Conservation (phyloP, 64 coral and sea anemone species). For the Dendronephthya gigantea region DNA sequence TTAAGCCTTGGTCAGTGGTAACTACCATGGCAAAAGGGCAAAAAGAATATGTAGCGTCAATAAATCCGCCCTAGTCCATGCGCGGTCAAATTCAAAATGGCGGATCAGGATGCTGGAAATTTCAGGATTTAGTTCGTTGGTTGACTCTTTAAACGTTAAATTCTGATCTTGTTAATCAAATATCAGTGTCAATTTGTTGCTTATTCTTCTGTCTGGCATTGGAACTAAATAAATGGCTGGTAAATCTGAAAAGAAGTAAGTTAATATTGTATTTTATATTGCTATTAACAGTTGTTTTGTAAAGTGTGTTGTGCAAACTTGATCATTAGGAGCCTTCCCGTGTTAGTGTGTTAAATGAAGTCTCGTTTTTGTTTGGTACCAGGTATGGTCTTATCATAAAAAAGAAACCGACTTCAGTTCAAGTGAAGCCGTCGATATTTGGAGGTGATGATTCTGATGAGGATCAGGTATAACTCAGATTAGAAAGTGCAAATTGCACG, state of each 20-base stretch:
- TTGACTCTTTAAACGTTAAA: neutral
- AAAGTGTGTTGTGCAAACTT: no score
- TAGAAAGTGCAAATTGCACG: no score
- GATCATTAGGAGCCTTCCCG: no score
- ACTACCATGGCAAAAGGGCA: no score
- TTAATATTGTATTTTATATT: neutral
- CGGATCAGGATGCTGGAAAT: neutral
- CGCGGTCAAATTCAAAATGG: no score
- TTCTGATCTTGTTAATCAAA: neutral
- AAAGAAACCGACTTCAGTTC: constrained; percentile 41
- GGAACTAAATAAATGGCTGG: neutral
- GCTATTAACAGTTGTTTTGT: neutral
- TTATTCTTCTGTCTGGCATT: neutral
- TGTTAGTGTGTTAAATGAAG: no score
- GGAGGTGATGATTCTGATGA: constrained; percentile 75
- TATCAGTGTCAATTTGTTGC: neutral
- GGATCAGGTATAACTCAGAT: constrained; percentile 85
- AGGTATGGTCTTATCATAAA: constrained; percentile 92
- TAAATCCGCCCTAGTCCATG: no score
- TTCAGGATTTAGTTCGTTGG: neutral
- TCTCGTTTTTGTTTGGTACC: neutral
- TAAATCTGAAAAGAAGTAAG: neutral
- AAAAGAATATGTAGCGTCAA: no score
- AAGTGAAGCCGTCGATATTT: constrained; percentile 52
- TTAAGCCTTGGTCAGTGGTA: no score